Evolutionary conservation across 1,140 invertebrate species (phyloP).

Genomic region (Dinothrombium tinctorium): DNA sequence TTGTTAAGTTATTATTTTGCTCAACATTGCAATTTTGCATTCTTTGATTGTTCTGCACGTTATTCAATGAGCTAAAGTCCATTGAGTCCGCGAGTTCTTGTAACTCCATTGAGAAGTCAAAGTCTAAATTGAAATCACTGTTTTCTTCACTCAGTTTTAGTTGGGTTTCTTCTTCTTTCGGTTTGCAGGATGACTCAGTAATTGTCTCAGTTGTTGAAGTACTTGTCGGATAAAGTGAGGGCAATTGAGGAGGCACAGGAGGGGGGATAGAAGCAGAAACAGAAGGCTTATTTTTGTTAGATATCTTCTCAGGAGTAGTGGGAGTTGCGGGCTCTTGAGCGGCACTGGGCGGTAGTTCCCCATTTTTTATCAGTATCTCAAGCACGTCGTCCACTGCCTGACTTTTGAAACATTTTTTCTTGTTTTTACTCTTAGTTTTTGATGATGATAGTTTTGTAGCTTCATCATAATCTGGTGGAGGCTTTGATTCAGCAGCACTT

Average conservation of each 20-base stretch:
- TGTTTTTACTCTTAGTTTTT: too few species aligned
- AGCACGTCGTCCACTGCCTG: slow-evolving; percentile 80
- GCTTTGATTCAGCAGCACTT: slow-evolving; percentile 16
- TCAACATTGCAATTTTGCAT: not conserved
- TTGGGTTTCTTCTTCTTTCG: too few species aligned
- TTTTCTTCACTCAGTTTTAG: too few species aligned
- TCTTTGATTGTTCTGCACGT: not conserved
- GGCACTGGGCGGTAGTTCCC: slow-evolving; percentile 64
- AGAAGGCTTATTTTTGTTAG: not conserved
- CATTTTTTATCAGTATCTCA: slow-evolving; percentile 81
- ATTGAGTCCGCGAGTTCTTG: not conserved
- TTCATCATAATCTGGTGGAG: slow-evolving; percentile 40
- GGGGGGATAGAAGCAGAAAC: not conserved
- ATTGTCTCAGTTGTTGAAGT: not conserved
- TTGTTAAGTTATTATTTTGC: not conserved
- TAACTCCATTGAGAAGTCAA: not conserved
- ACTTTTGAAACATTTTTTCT: slow-evolving; percentile 34
- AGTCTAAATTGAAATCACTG: not conserved
- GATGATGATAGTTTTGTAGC: slow-evolving; percentile 31
- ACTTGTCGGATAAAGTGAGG: not conserved
- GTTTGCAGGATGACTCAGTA: not conserved
- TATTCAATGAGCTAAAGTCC: not conserved
- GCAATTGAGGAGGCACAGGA: not conserved
- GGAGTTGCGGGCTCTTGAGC: slow-evolving; percentile 48
- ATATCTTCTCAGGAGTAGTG: slow-evolving; percentile 24